Evolutionary conservation across 2,113 vertebrate species (phyloP).

Genomic region (Sceloporus undulatus): DNA sequence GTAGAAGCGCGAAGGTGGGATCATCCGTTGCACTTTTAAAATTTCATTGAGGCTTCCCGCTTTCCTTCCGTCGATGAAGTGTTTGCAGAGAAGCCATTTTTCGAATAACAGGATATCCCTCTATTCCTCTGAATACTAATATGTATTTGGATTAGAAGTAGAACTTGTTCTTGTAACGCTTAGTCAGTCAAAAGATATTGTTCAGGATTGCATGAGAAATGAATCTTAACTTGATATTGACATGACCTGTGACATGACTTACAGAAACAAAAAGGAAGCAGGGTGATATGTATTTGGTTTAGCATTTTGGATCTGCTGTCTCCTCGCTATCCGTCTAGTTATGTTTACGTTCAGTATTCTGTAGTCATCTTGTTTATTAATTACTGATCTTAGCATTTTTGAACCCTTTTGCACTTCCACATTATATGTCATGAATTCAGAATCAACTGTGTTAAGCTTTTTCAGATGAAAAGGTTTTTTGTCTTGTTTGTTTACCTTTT

Average conservation of each 20-base stretch:
- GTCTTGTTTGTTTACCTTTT: not conserved
- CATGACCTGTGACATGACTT: slow-evolving; percentile 50
- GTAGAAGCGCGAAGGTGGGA: no score
- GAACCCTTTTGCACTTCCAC: no score
- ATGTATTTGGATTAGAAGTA: slow-evolving; percentile 29
- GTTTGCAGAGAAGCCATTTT: not conserved
- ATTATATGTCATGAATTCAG: no score
- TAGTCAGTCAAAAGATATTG: slow-evolving; percentile 49
- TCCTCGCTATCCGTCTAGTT: not conserved
- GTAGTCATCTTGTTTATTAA: no score
- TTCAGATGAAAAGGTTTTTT: not conserved
- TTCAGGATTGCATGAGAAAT: slow-evolving; percentile 54
- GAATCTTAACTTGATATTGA: slow-evolving; percentile 62
- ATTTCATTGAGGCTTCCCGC: no score
- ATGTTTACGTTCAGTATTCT: not conserved
- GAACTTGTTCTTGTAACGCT: slow-evolving; percentile 10
- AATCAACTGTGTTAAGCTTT: not conserved
- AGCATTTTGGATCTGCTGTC: slow-evolving; percentile 32
- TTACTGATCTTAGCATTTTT: no score
- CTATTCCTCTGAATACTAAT: slow-evolving; percentile 9
- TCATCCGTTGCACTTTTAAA: no score
- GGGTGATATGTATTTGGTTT: slow-evolving; percentile 63
- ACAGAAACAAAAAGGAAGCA: slow-evolving; percentile 50
- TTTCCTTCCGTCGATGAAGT: no score
- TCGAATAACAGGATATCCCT: not conserved